A percentile compares a stretch with the other conserved stretches of the same genome.
phyloP scores from a whole-genome alignment of 2,888 invertebrate genomes.

The Congeria kusceri region DNA sequence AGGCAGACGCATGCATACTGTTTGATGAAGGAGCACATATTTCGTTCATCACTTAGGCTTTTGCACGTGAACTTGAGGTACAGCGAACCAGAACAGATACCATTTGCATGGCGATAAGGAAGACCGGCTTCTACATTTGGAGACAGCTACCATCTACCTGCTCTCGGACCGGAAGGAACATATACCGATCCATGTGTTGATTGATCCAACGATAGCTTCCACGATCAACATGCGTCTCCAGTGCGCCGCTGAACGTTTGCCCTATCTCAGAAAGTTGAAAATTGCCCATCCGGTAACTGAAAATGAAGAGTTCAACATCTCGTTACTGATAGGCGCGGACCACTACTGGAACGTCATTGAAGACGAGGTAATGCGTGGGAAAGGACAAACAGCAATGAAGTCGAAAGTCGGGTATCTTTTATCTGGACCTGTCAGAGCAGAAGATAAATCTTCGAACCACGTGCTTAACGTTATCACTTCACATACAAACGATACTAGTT shows the following conservation, averaged over 20 bases:
- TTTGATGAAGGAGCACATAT: no score
- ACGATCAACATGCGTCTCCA: conserved; percentile 29
- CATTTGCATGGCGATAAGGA: no score
- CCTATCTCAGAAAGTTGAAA: conserved; percentile 31
- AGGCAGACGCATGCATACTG: no score
- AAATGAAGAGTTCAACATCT: conserved; percentile 10
- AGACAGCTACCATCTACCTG: no score
- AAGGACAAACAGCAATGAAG: conserved; percentile 1
- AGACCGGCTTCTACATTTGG: no score
- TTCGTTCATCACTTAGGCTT: no score
- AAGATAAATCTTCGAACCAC: not conserved
- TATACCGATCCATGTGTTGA: no score
- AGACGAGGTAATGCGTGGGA: not conserved
- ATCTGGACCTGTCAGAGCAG: not conserved
- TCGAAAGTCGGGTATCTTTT: conserved; percentile 5
- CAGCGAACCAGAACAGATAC: no score
- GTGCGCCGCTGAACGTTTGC: conserved; percentile 13
- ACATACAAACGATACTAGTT: conserved; percentile 5
- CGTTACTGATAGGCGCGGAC: no score
- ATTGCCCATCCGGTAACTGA: not conserved
- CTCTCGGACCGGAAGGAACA: no score
- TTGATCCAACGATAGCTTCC: not conserved
- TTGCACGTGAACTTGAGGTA: no score
- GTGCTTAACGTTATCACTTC: conserved; percentile 22
- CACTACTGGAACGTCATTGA: no score